Base-by-base conservation (phyloP, 2,113 vertebrate genomes). In the Oryzias woworae region DNA sequence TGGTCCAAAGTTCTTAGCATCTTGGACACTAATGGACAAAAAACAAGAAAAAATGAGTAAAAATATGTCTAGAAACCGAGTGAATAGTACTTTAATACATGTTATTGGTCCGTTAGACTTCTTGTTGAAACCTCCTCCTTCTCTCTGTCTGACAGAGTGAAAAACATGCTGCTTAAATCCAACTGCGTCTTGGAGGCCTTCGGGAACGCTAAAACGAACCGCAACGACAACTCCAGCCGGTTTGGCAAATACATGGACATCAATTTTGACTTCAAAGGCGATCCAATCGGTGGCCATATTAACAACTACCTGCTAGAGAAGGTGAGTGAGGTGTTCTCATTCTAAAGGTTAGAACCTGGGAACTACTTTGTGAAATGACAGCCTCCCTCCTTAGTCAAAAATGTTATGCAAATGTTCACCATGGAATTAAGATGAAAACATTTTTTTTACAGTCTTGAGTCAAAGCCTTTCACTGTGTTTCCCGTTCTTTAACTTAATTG, bases 161-260 rank as follows among this genome's bases (percentile, higher is more conserved):
- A 98, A 90, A 99, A 98, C 85, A 98, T 95, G 89, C 86, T 98
- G 74, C 92, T 98, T 48, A 99, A 98, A 87, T 99, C 97, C 80
- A 99, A 98, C 90, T 99, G 96, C 18, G 95, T 99, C 62, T 52
- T 99, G 73, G 97, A 99, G 87, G 95, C 97, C 69, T 99, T 99
- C 47, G 96, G 97, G 50, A 99, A 99, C 0, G 97, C 97, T 89
- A 98, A 97, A 85, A 99, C 97, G 50, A 99, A 94, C 88, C 95
- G 96, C 47, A 99, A 99, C 0, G 97, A 99, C 91, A 99, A 99
- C 73, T 99, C 97, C 86, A 98, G 96, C 89, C 94, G 97, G 23
- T 99, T 99, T 57, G 97, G 97, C 17, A 99, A 99, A 42, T 99
- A 99, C 66, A 99, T 99, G 97, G 97, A 99, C 85, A 99, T 99